Evolutionary conservation across 2,888 invertebrate species (phyloP).

Genomic region (Criorhina ranunculi): DNA sequence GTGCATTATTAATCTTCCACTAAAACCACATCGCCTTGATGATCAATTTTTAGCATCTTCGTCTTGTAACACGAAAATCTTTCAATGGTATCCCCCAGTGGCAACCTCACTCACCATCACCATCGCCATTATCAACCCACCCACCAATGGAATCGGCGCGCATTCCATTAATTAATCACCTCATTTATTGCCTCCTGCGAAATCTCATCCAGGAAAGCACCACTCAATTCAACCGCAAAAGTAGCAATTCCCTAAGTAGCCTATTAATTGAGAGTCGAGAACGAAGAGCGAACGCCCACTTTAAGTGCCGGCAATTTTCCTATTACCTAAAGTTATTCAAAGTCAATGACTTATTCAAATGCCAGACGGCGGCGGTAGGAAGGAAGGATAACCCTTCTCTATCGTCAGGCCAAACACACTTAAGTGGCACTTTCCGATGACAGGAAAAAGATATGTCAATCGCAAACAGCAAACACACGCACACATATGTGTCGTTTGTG

Average conservation of each 20-base stretch:
- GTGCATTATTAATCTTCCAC: constrained; percentile 73
- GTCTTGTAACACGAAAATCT: constrained; percentile 40
- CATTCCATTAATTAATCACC: constrained; percentile 75
- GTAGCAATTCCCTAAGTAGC: constrained; percentile 70
- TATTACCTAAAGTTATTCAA: constrained; percentile 67
- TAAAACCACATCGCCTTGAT: constrained; percentile 60
- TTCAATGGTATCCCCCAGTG: constrained; percentile 5
- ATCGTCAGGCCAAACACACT: constrained; percentile 69
- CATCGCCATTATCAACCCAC: too few relatives aligned
- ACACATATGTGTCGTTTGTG: constrained; percentile 7
- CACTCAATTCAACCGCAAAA: constrained; percentile 63
- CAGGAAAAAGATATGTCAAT: constrained; percentile 77
- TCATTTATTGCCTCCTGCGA: constrained; percentile 57
- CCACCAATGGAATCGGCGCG: constrained; percentile 36
- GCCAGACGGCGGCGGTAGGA: constrained; percentile 21
- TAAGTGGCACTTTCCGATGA: constrained; percentile 77
- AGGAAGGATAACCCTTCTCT: constrained; percentile 70
- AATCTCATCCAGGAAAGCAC: constrained; percentile 44
- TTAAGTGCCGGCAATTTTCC: constrained; percentile 62
- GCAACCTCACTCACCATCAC: not conserved
- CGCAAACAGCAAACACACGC: constrained; percentile 58
- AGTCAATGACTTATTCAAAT: constrained; percentile 77
- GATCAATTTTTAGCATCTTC: constrained; percentile 70
- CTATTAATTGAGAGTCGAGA: constrained; percentile 61
- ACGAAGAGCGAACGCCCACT: constrained; percentile 19